Base-by-base conservation (phyloP, 2,888 invertebrate genomes). In the Deroplatys truncata region DNA sequence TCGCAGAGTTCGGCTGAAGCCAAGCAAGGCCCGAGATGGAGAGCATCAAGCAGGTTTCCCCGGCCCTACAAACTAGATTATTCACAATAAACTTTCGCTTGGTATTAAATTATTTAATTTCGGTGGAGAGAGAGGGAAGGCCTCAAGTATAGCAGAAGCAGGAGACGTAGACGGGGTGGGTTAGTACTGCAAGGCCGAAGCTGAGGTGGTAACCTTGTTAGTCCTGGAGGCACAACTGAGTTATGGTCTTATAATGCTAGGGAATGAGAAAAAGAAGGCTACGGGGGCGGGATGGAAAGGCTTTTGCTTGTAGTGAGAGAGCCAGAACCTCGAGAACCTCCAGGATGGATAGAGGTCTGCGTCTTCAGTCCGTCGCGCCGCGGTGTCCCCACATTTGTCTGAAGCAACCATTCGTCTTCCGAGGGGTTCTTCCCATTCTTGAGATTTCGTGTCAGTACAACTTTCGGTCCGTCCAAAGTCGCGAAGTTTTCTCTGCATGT, bases 161-260 rank as follows among this genome's bases (percentile, higher is more conserved):
- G 91, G 87, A 84, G 89, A 90, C 85, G 91, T 90, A 91, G 91
- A 88, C 91, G 91, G 93, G 93, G 94, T 94, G 91, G 92, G 94
- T 85, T 85, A 94, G 94, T 94, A 94, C 94, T 91, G 91, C 94
- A 94, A 94, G 94, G 94, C 95, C 94, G 94, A 94, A 91, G 92
- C 90, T 90, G 91, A 91, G 90, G 91, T 90, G 90, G 91, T 91
- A 91, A 92, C 91, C 92, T 90, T 91, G 91, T 92, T 91, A 91
- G 90, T 91, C 90, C 90, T 90, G 82, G 88, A 56, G 90, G 91
- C 91, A 90, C 91, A 91, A 91, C 91, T 91, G 91, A 91, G 91
- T 91, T 91, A 91, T 91, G 91, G 91, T 91, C 91, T 91, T 91
- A 91, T 91, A 91, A 91, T 91, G 91, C 90, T 90, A 88, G 91